These are phyloP conservation scores for Dasysyrphus albostriatus DNA, from an alignment of 2,888 invertebrate genomes.

Conservation along the genomic window DNA sequence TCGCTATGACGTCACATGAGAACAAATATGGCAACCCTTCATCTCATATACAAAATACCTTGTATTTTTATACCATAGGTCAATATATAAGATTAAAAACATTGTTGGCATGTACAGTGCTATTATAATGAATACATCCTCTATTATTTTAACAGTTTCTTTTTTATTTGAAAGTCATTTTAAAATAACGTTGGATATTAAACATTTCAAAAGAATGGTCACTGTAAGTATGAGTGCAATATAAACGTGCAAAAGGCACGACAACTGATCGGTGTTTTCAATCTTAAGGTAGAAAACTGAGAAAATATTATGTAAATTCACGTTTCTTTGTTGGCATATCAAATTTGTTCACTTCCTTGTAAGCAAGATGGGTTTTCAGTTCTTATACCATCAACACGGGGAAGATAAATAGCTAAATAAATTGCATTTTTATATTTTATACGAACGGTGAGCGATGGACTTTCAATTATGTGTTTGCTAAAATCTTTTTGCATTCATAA, in stretches of 20 bases:
- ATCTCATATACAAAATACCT: no score
- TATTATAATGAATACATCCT: no score
- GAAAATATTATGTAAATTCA: constrained; percentile 43
- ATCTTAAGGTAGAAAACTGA: neutral
- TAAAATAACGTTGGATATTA: no score
- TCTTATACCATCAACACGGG: neutral
- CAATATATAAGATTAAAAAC: no score
- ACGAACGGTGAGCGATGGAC: constrained; percentile 26
- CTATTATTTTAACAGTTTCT: no score
- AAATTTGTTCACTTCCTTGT: constrained; percentile 36
- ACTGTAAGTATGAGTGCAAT: neutral
- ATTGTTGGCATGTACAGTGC: no score
- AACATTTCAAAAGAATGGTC: neutral
- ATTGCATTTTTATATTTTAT: constrained; percentile 3
- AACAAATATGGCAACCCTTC: no score
- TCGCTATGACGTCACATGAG: no score
- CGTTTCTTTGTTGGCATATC: constrained; percentile 23
- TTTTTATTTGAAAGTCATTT: no score
- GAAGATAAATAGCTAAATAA: neutral
- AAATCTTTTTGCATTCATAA: constrained; percentile 23
- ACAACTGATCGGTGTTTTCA: constrained; percentile 1
- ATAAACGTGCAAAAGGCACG: neutral
- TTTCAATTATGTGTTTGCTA: constrained; percentile 42
- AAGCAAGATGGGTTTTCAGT: constrained; percentile 8
- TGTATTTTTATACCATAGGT: no score